phyloP scores from a whole-genome alignment of 2,797 vertebrate genomes.

The Myotis planiceps region DNA sequence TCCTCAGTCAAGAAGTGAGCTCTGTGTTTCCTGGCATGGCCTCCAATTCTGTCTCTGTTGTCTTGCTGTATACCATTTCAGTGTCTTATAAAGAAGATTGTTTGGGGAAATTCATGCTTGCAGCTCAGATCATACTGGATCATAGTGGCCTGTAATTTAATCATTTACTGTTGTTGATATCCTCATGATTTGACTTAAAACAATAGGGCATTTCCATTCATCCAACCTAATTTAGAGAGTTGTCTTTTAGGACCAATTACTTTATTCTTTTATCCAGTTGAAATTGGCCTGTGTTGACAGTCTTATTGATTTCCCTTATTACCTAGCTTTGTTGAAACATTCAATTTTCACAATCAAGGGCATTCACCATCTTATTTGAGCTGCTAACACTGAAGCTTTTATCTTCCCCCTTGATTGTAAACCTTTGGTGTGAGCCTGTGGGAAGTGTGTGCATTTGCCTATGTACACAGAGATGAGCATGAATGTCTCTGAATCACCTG shows the following conservation, averaged over 20 bases:
- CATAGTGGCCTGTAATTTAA: constrained; percentile 52
- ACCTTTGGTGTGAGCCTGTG: constrained; percentile 24
- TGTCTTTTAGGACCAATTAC: constrained; percentile 64
- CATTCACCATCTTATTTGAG: constrained; percentile 33
- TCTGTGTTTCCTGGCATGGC: background rate
- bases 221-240: constrained; percentile 56
- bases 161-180: constrained; percentile 69
- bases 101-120: constrained; percentile 54
- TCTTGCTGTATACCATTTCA: constrained; percentile 50
- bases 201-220: constrained; percentile 63
- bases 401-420: background rate
- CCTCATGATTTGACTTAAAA: constrained; percentile 68
- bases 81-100: constrained; percentile 28
- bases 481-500: background rate
- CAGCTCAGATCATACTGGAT: constrained; percentile 58
- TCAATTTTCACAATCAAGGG: constrained; percentile 72
- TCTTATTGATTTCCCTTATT: constrained; percentile 80
- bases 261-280: constrained; percentile 70
- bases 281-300: constrained; percentile 71
- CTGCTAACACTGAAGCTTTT: constrained; percentile 40
- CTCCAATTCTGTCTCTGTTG: background rate
- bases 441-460: background rate
- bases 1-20: background rate
- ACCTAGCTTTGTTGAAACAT: constrained; percentile 69
- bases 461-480: background rate